phyloP scores from a whole-genome alignment of 2,797 vertebrate genomes.

The Periparus ater region DNA sequence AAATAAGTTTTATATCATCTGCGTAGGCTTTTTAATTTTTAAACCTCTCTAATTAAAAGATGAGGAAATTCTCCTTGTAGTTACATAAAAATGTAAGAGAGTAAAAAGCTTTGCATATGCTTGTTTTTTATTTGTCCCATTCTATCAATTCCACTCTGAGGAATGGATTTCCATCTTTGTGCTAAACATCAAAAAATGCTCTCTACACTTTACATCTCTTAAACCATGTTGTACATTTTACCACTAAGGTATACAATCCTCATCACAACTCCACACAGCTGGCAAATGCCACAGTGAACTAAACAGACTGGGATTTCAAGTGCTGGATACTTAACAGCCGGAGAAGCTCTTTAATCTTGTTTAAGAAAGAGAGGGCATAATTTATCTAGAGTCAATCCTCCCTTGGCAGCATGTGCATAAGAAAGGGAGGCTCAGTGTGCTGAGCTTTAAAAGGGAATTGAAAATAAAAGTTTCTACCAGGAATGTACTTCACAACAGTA shows the following conservation, averaged over 20 bases:
- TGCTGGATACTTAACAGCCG: constrained; percentile 11
- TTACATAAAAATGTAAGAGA: not conserved
- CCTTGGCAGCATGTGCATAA: not conserved
- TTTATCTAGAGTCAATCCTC: constrained; percentile 46
- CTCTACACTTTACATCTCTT: not conserved
- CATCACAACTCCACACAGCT: not conserved
- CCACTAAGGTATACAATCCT: not conserved
- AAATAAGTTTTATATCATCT: not conserved
- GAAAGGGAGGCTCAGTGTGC: not conserved
- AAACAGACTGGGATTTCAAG: constrained; percentile 41
- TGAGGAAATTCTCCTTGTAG: not conserved
- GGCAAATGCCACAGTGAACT: constrained; percentile 6
- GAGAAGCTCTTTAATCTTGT: constrained; percentile 32
- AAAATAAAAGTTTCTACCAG: not conserved
- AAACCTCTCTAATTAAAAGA: not conserved
- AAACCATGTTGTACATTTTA: not conserved
- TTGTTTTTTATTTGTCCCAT: not conserved
- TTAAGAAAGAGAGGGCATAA: constrained; percentile 32
- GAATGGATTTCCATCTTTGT: not conserved
- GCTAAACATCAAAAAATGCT: not conserved
- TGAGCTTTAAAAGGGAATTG: constrained; percentile 24
- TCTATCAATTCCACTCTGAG: not conserved
- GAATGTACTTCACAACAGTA: not conserved
- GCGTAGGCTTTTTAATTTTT: not conserved
- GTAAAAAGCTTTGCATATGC: not conserved